phyloP scores from a whole-genome alignment of 2,888 invertebrate genomes.

The Hemithea aestivaria region DNA sequence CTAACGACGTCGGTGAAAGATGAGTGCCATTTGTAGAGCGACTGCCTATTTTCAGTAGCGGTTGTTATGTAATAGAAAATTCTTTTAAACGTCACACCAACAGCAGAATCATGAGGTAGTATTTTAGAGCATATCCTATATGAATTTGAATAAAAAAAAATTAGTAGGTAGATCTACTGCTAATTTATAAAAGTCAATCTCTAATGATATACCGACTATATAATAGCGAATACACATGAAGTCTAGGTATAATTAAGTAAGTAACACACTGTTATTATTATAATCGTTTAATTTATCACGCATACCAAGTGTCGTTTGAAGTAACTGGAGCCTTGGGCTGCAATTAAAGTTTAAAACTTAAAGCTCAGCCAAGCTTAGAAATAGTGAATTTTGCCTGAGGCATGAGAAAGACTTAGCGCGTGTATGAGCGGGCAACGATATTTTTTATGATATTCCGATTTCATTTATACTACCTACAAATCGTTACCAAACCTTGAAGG shows the following conservation, averaged over 20 bases:
- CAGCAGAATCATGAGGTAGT: too few relatives aligned
- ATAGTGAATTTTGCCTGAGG: constrained; percentile 31
- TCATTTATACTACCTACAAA: too few relatives aligned
- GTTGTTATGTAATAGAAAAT: constrained; percentile 2
- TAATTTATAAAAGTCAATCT: too few relatives aligned
- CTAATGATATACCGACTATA: too few relatives aligned
- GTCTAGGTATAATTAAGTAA: constrained; percentile 19
- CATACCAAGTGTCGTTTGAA: constrained; percentile 41
- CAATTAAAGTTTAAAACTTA: constrained; percentile 60
- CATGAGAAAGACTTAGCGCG: constrained; percentile 5
- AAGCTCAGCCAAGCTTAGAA: constrained; percentile 47
- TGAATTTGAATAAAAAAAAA: too few relatives aligned
- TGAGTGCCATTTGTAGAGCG: constrained; percentile 53
- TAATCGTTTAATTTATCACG: constrained; percentile 49
- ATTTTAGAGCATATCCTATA: too few relatives aligned
- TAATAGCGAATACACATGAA: too few relatives aligned
- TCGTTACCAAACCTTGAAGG: too few relatives aligned
- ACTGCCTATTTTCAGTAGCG: constrained; percentile 25
- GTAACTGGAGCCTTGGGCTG: constrained; percentile 47
- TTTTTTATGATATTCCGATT: too few relatives aligned
- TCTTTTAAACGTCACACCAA: too few relatives aligned
- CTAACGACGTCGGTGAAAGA: constrained; percentile 55
- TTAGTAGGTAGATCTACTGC: too few relatives aligned
- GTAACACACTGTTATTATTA: constrained; percentile 38
- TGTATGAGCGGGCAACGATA: neutral